Conservation (phyloP, 2,113 vertebrate species). For the Paramormyrops kingsleyae region DNA sequence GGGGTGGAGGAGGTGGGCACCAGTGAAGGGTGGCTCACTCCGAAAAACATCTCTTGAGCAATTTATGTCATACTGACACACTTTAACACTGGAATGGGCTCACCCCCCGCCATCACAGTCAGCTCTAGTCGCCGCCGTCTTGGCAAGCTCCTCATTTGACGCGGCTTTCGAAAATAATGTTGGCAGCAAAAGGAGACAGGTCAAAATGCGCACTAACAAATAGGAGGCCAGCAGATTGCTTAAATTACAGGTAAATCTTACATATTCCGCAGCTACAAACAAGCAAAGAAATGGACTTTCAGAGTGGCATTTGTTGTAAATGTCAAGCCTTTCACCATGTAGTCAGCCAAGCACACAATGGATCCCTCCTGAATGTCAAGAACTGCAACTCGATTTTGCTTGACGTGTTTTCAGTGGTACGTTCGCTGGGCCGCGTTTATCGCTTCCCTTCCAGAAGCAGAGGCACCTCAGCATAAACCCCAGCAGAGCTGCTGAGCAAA, state of each 20-base stretch:
- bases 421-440: background rate
- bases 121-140: background rate
- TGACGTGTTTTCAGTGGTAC: background rate
- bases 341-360: background rate
- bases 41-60: background rate
- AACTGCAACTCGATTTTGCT: constrained; percentile 1
- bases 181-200: background rate
- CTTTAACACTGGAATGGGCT: background rate
- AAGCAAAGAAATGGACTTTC: constrained; percentile 8
- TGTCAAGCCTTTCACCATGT: constrained; percentile 20
- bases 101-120: background rate
- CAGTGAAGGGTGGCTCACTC: too few species aligned
- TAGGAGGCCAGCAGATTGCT: background rate
- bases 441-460: background rate
- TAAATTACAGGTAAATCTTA: background rate
- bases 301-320: constrained; percentile 8
- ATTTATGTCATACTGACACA: background rate
- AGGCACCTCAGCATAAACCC: background rate
- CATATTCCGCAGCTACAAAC: background rate
- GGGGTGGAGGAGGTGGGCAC: too few species aligned
- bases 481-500: background rate
- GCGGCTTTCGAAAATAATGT: background rate
- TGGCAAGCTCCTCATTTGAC: background rate
- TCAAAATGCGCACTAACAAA: background rate
- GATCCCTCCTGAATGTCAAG: constrained; percentile 13